Base-by-base conservation (phyloP, 2,113 vertebrate species). In the Columbina picui region DNA sequence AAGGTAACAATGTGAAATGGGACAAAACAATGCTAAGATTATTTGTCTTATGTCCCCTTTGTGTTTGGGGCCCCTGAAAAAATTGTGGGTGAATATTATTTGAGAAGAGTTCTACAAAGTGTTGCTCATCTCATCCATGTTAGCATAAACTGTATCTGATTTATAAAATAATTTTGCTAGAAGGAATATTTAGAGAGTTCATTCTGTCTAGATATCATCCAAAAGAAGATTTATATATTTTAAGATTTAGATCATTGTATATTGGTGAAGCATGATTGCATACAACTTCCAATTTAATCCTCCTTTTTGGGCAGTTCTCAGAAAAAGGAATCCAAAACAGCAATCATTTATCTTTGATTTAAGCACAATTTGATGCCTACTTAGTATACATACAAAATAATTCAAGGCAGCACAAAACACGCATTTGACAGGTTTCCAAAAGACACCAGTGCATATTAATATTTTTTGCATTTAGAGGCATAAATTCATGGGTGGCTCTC, bases 361-460 rank as follows among this genome's bases (percentile, higher is more conserved):
- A 96, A 95, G 69, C 90, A 84, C 68, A 90, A 56, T 88, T 94
- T 88, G 71, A 89, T 95, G 87, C n/a, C 79, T 96, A 56, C 68
- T 96, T 88, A 88, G 93, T 71, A 92, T 56, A 92, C 34, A 88
- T 5, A 89, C 30, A 78, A 91, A 94, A 89, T 81, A 95, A 93
- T 45, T 94, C 92, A 94, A 87, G 49, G 55, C 36, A 61, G 86
- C 76, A 50, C 47, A 89, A 96, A 81, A 93, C 52, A 49, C 3
- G 12, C 45, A 53, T 90, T 81, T 89, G 92, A 92, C 61, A 75
- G 76, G 30, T 64, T 94, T 96, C 92, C 83, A 90, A 84, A 96
- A 75, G 52, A 81, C 76, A 94, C 29, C 43, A 32, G 80, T 61
- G 86, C n/a, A 82, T 76, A 71, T 77, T 82, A 87, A 89, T 59